Percentiles rank a stretch among this genome's conserved stretches.
These are phyloP conservation scores for Paratilapia polleni DNA, from an alignment of 2,113 vertebrate genomes.

Conservation along the genomic window DNA sequence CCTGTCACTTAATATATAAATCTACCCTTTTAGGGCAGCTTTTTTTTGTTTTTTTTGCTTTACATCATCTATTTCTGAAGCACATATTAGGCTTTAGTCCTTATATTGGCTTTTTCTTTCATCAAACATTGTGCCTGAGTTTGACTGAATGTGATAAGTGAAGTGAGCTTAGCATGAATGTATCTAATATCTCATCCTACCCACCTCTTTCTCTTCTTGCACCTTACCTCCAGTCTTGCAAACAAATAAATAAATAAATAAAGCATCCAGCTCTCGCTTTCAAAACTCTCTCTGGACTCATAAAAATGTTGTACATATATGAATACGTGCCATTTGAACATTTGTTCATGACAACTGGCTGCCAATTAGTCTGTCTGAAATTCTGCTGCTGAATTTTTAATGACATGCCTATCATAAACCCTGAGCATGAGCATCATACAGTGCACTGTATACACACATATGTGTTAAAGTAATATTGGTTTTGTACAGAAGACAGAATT, in stretches of 20 bases:
- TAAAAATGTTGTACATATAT: neutral
- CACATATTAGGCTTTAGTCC: neutral
- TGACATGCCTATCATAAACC: neutral
- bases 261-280: neutral
- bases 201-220: neutral
- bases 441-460: neutral
- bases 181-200: neutral
- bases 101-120: neutral
- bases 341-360: too few species aligned
- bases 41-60: slow-evolving; percentile 20
- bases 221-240: neutral
- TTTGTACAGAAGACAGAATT: neutral
- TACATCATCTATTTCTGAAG: slow-evolving; percentile 19
- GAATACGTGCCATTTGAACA: neutral
- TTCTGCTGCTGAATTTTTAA: neutral
- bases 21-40: slow-evolving; percentile 45
- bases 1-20: slow-evolving; percentile 54
- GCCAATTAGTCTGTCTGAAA: neutral
- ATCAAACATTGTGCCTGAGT: neutral
- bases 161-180: slow-evolving; percentile 9
- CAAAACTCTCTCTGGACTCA: neutral
- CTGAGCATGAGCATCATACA: too few species aligned
- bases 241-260: neutral
- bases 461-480: neutral
- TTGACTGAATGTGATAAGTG: slow-evolving; percentile 43